phyloP scores from a whole-genome alignment of 2,888 invertebrate species.

The Tetragonula carbonaria region DNA sequence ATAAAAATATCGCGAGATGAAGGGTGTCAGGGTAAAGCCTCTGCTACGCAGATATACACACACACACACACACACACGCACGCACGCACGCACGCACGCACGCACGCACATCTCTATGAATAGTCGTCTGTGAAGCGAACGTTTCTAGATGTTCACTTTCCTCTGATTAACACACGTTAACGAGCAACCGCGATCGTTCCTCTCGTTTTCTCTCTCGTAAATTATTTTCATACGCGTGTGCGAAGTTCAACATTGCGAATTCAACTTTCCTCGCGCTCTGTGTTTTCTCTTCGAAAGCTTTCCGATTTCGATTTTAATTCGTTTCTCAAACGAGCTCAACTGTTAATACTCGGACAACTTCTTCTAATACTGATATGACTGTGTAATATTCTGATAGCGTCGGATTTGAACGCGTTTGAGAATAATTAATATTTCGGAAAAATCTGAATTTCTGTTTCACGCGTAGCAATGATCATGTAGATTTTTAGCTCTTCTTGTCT shows the following conservation, averaged over 20 bases:
- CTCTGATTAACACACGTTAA: slow-evolving; percentile 31
- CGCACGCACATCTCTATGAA: slow-evolving; percentile 10
- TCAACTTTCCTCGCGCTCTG: not conserved
- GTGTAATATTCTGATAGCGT: not conserved
- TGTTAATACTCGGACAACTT: not conserved
- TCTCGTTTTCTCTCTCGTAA: not conserved
- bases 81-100: too few species aligned
- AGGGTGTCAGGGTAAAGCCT: slow-evolving; percentile 28
- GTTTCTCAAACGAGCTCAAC: not conserved
- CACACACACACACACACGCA: too few species aligned
- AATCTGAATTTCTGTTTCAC: not conserved
- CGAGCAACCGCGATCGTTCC: not conserved
- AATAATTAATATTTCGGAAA: not conserved
- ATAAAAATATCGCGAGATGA: slow-evolving; percentile 53
- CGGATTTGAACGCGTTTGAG: not conserved
- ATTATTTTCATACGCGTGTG: not conserved
- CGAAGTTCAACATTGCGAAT: not conserved
- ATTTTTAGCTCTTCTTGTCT: too few species aligned
- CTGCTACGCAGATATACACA: not conserved
- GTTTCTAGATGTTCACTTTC: slow-evolving; percentile 40
- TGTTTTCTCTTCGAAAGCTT: not conserved
- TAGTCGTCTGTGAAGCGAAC: not conserved
- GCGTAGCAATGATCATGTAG: too few species aligned
- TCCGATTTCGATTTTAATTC: not conserved
- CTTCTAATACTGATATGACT: not conserved